Conservation (phyloP, 2,113 vertebrate species). For the Clarias magur region DNA sequence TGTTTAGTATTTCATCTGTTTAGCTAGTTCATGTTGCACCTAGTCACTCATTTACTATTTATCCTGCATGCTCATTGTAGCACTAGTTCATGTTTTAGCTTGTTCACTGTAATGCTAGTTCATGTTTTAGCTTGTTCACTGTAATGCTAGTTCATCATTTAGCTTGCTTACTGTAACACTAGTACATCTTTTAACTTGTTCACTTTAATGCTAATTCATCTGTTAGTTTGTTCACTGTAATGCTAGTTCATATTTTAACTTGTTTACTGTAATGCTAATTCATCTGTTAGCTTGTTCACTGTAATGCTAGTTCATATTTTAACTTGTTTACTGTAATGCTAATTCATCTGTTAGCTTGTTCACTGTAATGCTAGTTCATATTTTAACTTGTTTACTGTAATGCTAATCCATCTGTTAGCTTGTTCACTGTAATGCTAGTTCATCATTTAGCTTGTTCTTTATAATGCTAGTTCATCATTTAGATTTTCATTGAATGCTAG, state of each 20-base stretch:
- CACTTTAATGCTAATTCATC: background rate
- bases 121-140: background rate
- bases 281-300: background rate
- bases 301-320: background rate
- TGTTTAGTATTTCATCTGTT: background rate
- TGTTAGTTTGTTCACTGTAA: background rate
- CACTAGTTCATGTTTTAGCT: background rate
- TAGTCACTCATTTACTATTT: background rate
- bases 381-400: no score
- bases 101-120: background rate
- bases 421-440: background rate
- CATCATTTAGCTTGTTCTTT: background rate
- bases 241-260: background rate
- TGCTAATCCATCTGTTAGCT: background rate
- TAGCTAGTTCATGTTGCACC: background rate
- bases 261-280: background rate
- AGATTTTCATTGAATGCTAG: background rate
- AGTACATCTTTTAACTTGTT: background rate
- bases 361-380: background rate
- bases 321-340: background rate
- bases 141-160: background rate
- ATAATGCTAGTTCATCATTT: background rate
- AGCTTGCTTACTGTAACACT: background rate
- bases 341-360: background rate
- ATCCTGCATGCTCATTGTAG: background rate